Base-by-base conservation (phyloP, 2,888 invertebrate species). In the Drosophila merina region DNA sequence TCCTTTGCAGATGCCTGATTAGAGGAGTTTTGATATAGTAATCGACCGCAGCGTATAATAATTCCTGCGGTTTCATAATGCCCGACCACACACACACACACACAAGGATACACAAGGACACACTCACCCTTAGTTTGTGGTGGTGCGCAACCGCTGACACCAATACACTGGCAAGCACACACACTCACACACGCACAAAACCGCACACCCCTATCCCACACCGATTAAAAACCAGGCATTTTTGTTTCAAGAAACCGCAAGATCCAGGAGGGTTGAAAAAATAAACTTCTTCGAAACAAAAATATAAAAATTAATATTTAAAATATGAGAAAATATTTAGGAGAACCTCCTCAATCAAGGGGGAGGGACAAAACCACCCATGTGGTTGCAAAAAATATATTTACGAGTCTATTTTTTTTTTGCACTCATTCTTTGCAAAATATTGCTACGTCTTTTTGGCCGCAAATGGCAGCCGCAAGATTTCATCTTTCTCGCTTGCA, bases 391-490 rank as follows among this genome's bases (percentile, higher is more conserved):
- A 68, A n/a, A 33, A 33, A 33, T 20, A 20, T 20, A 20, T 20
- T 20, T 20, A 20, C 20, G n/a, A 33, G n/a, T 33, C 1, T 33
- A 4, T 4, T n/a, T 33, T 66, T 33, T 66, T 77, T 79, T 84
- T 69, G 74, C 81, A 79, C 85, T 77, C 86, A 74, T 66, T 56
- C 51, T 51, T 12, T 12, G 70, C 64, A 62, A 81, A 77, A 81
- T 74, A 79, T 72, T 76, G 82, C 81, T 81, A 87, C 88, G 82
- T 88, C 82, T 87, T 84, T 36, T 51, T 77, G 75, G 90, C 89
- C 90, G 74, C 89, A 89, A 89, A 86, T 84, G 88, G 79, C 72
- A 88, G 90, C 90, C 89, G 75, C 90, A 90, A 89, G 82, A 80
- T 74, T 78, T 82, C 42, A 57, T 38, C 58, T 42, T 56, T 38